Conservation (phyloP, 2,888 invertebrate species). For the Disparrhopalites patrizii region DNA sequence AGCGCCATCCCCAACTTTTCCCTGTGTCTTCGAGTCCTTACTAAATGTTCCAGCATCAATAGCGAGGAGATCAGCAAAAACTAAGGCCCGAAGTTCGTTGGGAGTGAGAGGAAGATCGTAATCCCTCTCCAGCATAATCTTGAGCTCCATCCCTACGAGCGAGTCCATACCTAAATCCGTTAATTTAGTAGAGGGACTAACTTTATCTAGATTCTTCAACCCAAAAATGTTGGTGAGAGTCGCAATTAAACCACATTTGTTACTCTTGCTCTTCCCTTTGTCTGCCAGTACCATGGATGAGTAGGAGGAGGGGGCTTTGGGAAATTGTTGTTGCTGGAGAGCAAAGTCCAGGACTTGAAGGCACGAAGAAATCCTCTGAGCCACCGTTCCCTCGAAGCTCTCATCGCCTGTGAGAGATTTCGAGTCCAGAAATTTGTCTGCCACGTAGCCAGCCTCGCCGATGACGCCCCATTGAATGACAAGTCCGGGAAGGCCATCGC, state of each 20-base stretch:
- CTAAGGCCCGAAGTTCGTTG: constrained; percentile 53
- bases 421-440: constrained; percentile 58
- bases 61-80: constrained; percentile 11
- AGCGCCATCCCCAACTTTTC: background rate
- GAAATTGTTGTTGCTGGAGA: constrained; percentile 61
- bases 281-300: constrained; percentile 59
- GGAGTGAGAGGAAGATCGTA: constrained; percentile 56
- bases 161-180: constrained; percentile 61
- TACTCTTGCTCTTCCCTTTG: constrained; percentile 47
- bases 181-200: constrained; percentile 55
- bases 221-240: constrained; percentile 55
- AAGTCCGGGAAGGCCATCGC: constrained; percentile 68
- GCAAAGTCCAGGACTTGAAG: constrained; percentile 64
- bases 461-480: constrained; percentile 92
- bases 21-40: background rate
- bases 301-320: constrained; percentile 58
- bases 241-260: constrained; percentile 50
- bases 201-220: constrained; percentile 53
- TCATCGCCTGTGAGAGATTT: constrained; percentile 55
- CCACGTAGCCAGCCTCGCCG: constrained; percentile 79
- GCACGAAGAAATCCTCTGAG: constrained; percentile 80
- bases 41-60: constrained; percentile 20
- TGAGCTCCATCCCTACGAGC: constrained; percentile 60
- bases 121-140: constrained; percentile 55
- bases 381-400: constrained; percentile 69